A percentile compares a stretch with the other conserved stretches of the same genome.
Conservation (phyloP, 2,113 vertebrate species). For the Gasterosteus nipponicus region DNA sequence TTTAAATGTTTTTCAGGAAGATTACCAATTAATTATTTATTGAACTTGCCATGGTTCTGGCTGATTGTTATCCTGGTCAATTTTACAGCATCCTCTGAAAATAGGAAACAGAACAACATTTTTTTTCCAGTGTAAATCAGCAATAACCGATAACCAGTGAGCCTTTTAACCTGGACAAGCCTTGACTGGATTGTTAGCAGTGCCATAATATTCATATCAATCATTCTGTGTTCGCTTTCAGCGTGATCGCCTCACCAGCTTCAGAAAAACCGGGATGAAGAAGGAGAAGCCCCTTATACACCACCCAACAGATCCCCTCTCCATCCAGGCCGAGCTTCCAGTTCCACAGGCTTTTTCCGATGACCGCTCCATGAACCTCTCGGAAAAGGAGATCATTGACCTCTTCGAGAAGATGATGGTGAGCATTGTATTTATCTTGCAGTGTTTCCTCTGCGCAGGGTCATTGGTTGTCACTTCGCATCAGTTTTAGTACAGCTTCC, state of each 20-base stretch:
- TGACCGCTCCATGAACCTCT: conserved; percentile 93
- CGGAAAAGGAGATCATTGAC: conserved; percentile 97
- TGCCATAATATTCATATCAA: conserved; percentile 21
- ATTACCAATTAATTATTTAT: neutral
- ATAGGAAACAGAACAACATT: neutral
- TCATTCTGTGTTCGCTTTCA: conserved; percentile 79
- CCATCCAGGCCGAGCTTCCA: conserved; percentile 86
- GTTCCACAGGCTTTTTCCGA: conserved; percentile 90
- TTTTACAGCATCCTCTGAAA: neutral
- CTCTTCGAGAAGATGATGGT: conserved; percentile 99
- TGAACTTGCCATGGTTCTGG: neutral
- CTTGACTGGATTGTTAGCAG: neutral
- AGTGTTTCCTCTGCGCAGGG: neutral
- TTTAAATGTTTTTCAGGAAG: too few relatives aligned
- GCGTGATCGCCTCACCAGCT: conserved; percentile 96
- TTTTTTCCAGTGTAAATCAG: conserved; percentile 2
- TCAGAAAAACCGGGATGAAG: conserved; percentile 90
- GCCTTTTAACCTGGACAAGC: neutral
- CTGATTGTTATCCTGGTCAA: conserved; percentile 5
- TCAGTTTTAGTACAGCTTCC: conserved; percentile 22
- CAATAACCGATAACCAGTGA: neutral
- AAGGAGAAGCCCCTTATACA: conserved; percentile 95
- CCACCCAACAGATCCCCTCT: conserved; percentile 91
- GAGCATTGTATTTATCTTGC: conserved; percentile 63
- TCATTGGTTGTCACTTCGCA: conserved; percentile 5